Conservation (phyloP, 1,140 invertebrate species). For the Caenorhabditis remanei region DNA sequence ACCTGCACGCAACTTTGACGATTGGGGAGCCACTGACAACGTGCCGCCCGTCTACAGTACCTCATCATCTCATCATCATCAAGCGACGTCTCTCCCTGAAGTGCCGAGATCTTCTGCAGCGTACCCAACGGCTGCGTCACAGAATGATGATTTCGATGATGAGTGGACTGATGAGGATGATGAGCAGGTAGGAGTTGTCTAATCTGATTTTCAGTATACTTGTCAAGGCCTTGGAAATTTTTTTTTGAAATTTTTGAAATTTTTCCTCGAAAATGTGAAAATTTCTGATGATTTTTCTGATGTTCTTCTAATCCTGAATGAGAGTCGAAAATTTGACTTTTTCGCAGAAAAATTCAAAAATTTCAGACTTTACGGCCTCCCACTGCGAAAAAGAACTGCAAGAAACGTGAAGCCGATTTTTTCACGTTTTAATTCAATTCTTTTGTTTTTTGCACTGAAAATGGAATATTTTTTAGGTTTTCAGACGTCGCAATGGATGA, state of each 20-base stretch:
- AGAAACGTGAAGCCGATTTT: too few relatives aligned
- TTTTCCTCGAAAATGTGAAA: background rate
- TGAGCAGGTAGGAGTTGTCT: conserved; percentile 48
- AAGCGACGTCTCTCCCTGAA: conserved; percentile 9
- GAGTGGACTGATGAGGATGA: conserved; percentile 77
- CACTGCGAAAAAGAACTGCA: too few relatives aligned
- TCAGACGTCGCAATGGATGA: too few relatives aligned
- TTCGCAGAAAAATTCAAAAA: too few relatives aligned
- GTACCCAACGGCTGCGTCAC: background rate
- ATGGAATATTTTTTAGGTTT: too few relatives aligned
- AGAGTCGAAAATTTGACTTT: too few relatives aligned
- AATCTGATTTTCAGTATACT: too few relatives aligned
- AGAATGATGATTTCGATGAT: conserved; percentile 76
- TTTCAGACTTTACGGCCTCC: too few relatives aligned
- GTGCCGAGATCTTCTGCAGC: background rate
- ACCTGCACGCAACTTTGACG: background rate
- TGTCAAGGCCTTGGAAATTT: background rate
- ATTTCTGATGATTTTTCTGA: too few relatives aligned
- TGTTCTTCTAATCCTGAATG: too few relatives aligned
- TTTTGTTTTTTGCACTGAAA: too few relatives aligned
- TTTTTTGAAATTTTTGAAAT: conserved; percentile 20
- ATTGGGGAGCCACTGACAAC: conserved; percentile 8
- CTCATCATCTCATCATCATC: background rate
- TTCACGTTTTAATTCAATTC: too few relatives aligned
- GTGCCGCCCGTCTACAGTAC: conserved; percentile 6